These are phyloP conservation scores for Thalassaphorura encarpata DNA, from an alignment of 1,140 invertebrate species.

Conservation along the genomic window DNA sequence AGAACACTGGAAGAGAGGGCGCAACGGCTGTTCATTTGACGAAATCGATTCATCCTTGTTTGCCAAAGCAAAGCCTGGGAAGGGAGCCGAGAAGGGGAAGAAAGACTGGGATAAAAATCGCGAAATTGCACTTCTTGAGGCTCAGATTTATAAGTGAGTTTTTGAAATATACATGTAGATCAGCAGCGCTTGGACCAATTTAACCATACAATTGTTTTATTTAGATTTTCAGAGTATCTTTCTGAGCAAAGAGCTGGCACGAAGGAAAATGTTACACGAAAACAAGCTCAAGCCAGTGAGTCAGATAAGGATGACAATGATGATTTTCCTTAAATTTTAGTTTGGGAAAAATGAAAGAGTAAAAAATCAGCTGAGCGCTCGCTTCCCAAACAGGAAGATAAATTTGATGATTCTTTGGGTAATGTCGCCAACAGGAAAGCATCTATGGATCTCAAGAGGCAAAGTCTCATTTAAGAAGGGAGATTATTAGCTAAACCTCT, in stretches of 20 bases:
- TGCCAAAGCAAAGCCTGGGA: constrained; percentile 64
- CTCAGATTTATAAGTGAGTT: constrained; percentile 78
- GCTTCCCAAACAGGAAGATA: constrained; percentile 94
- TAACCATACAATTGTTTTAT: too few relatives aligned
- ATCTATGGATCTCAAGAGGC: constrained; percentile 95
- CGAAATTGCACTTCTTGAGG: constrained; percentile 74
- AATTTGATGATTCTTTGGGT: constrained; percentile 96
- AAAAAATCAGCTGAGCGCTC: constrained; percentile 92
- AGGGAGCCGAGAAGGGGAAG: constrained; percentile 39
- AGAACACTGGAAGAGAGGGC: constrained; percentile 95
- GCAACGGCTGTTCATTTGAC: constrained; percentile 72
- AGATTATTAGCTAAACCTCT: too few relatives aligned
- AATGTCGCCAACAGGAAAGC: constrained; percentile 99
- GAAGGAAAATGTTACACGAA: constrained; percentile 95
- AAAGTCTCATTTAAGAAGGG: constrained; percentile 91
- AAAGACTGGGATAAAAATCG: constrained; percentile 54
- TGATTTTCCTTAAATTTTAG: constrained; percentile 90
- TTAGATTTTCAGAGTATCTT: constrained; percentile 70
- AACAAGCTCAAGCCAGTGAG: constrained; percentile 82
- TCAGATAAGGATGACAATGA: constrained; percentile 87
- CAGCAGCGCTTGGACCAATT: too few relatives aligned
- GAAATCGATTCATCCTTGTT: constrained; percentile 78
- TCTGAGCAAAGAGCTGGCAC: constrained; percentile 77
- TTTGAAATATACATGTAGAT: too few relatives aligned
- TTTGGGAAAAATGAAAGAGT: constrained; percentile 94